Evolutionary conservation across 1,140 invertebrate genomes (phyloP).

Genomic region (Drosophila ambigua): DNA sequence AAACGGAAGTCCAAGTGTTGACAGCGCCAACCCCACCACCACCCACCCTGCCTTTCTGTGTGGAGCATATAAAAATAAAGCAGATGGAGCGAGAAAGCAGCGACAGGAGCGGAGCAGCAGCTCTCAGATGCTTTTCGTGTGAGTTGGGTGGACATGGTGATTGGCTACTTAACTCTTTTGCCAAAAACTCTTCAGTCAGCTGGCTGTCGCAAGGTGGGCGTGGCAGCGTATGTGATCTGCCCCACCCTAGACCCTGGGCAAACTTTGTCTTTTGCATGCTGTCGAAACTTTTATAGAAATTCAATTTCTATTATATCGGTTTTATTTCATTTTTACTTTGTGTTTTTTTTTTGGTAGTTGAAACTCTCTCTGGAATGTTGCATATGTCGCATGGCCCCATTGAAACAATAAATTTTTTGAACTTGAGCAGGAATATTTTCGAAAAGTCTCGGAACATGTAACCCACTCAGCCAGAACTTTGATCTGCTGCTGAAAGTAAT

Average conservation of each 20-base stretch:
- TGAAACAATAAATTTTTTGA: conserved; percentile 71
- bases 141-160: conserved; percentile 50
- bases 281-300: conserved; percentile 77
- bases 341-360: conserved; percentile 21
- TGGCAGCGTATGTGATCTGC: conserved; percentile 42
- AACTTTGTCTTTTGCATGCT: conserved; percentile 78
- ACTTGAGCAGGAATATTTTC: no score
- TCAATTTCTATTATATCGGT: conserved; percentile 69
- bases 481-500: no score
- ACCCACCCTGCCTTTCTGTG: background rate
- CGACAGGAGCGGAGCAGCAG: conserved; percentile 4
- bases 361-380: conserved; percentile 15
- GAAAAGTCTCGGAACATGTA: no score
- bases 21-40: conserved; percentile 49
- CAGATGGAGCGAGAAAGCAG: conserved; percentile 3
- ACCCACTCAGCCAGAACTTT: no score
- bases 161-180: conserved; percentile 77
- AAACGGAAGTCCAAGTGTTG: conserved; percentile 76
- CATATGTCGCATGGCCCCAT: conserved; percentile 62
- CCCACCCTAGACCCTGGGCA: conserved; percentile 12
- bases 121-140: no score
- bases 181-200: conserved; percentile 58
- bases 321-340: conserved; percentile 26
- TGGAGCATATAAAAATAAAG: conserved; percentile 38
- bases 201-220: conserved; percentile 40